Base-by-base conservation (phyloP, 2,888 invertebrate species). In the Eupithecia inturbata region DNA sequence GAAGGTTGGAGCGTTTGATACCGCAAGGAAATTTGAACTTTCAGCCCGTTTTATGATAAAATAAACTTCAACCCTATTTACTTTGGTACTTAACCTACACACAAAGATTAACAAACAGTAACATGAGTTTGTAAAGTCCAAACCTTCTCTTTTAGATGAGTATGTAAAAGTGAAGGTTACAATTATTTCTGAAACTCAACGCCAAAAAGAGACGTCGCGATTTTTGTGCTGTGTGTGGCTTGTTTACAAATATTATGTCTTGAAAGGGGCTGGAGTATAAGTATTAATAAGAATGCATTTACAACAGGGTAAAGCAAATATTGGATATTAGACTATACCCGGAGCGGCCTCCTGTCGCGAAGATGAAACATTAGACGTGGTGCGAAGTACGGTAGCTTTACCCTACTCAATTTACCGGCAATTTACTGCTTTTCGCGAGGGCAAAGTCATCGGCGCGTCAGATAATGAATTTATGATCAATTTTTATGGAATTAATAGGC, bases 321-420 rank as follows among this genome's bases (percentile, higher is more conserved):
- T 89, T 88, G 83, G 80, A 89, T 90, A 86, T 88, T 85, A 84
- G 73, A 78, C 74, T 80, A 83, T 77, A 79, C 80, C 82, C 85
- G 82, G 85, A 87, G 84, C 80, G 88, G 84, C 92, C 92, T 90
- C 94, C 94, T 91, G 93, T 91, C 88, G 94, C 81, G 94, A 85
- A 82, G 86, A 91, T 89, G 89, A 90, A 91, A 88, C 89, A 90
- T 79, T 85, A 89, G 84, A 84, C 82, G 84, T 83, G 88, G 86
- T 86, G 82, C 86, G 81, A 84, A 85, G 87, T 86, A 83, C 82
- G 81, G 80, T 81, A 79, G 82, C 82, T 85, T 39, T 83, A 87
- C 88, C 88, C 86, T 84, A 85, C 81, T 77, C 80, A 67, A 62
- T 70, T 79, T 82, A 73, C 80, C 31, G 53, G 36, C 74, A 62